Conservation (phyloP, 2,113 vertebrate genomes). For the Mus spicilegus region DNA sequence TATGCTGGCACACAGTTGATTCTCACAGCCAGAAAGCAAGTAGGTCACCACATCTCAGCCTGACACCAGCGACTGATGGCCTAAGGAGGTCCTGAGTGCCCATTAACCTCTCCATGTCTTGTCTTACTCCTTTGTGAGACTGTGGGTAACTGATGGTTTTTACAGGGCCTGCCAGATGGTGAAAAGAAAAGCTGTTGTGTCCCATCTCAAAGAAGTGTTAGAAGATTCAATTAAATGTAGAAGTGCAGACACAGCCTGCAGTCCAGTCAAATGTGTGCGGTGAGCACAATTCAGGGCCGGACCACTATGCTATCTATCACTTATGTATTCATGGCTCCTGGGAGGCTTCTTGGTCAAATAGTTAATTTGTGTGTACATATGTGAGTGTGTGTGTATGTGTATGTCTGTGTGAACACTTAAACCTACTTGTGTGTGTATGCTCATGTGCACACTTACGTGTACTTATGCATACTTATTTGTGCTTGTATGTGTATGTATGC, state of each 20-base stretch:
- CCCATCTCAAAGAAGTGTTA: neutral
- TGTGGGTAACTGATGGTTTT: neutral
- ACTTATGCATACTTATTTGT: neutral
- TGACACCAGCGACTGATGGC: neutral
- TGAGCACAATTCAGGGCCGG: no score
- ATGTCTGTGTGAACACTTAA: no score
- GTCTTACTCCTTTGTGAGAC: neutral
- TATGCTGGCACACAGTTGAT: neutral
- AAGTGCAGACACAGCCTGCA: neutral
- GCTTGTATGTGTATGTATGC: no score
- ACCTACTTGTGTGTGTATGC: neutral
- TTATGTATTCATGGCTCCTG: neutral
- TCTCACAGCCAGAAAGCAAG: conserved; percentile 15
- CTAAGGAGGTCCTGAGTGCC: neutral
- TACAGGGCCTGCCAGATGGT: neutral
- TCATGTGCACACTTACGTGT: neutral
- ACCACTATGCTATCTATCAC: fast-evolving
- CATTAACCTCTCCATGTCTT: neutral
- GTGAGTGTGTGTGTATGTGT: neutral
- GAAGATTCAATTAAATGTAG: neutral
- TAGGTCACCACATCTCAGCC: neutral
- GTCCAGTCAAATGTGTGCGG: fast-evolving
- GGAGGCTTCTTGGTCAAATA: neutral
- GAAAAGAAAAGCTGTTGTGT: neutral
- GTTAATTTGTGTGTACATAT: neutral